Base-by-base conservation (phyloP, 2,888 invertebrate genomes). In the Euplexia lucipara region DNA sequence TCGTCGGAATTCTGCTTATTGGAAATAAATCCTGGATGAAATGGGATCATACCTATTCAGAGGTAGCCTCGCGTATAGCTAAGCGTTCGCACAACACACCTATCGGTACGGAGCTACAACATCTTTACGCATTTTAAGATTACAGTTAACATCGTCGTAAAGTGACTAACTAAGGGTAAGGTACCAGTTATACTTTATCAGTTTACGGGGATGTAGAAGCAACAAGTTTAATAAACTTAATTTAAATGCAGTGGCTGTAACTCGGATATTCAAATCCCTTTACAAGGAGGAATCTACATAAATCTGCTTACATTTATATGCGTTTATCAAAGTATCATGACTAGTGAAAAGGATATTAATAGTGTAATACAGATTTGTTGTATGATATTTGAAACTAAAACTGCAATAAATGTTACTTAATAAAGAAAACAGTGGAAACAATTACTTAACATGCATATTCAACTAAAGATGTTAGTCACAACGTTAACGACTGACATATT, bases 21-120 rank as follows among this genome's bases (percentile, higher is more conserved):
- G 91, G 89, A 91, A 89, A 91, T 91, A 91, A 90, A 92, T 90
- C 90, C 89, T 82, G 90, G 88, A 90, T 91, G 87, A 90, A 91
- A 90, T 88, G 83, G 89, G 90, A 90, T 91, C 88, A 87, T 87
- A 88, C 86, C 88, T 88, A 86, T 87, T 86, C 82, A 77, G 71
- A 82, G 80, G 79, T 81, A 79, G 77, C 79, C 73, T 78, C 45
- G 61, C 51, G 48, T 61, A 68, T 58, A 66, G 45, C 59, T 70
- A 78, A 74, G 58, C 66, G 64, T 56, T 69, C 56, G 45, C 34
- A 58, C 22, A 54, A 75, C 62, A 64, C 49, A 69, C 56, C 57
- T 49, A 44, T 60, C 61, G 52, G 42, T 59, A 37, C 37, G 18
- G 4, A 37, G 20, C 22, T 30, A 44, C 41, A 47, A 18, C 45